These are phyloP conservation scores for Calonectris borealis DNA, from an alignment of 2,113 vertebrate genomes.

Conservation along the genomic window DNA sequence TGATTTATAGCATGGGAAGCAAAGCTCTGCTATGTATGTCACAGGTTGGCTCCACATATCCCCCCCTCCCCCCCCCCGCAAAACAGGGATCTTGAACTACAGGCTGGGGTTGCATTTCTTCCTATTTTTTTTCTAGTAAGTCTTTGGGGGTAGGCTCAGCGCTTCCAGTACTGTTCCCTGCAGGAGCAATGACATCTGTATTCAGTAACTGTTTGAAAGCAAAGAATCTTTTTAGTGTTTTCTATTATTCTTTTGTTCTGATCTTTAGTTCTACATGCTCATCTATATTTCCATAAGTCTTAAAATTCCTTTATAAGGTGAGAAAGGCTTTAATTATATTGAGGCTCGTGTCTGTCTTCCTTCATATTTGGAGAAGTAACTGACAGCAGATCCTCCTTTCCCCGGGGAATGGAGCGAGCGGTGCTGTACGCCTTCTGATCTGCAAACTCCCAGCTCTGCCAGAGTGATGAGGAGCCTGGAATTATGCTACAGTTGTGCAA, in stretches of 20 bases:
- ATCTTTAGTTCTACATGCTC: not conserved
- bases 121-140: not conserved
- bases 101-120: not conserved
- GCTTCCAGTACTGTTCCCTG: not conserved
- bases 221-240: not conserved
- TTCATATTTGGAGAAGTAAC: not conserved
- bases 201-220: not conserved
- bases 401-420: fast-evolving
- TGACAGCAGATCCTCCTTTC: conserved; percentile 37
- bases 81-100: not conserved
- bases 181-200: not conserved
- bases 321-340: conserved; percentile 27
- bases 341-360: not conserved
- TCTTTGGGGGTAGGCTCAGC: not conserved
- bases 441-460: not conserved
- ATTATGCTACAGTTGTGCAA: not conserved
- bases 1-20: not conserved
- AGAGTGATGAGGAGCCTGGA: not conserved
- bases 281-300: not conserved
- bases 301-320: not conserved
- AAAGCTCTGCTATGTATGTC: not conserved
- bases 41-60: not conserved
- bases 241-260: not conserved
- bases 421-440: not conserved
- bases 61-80: too few species aligned